These are phyloP conservation scores for Phaonia tiefii DNA, from an alignment of 2,888 invertebrate species.

Conservation along the genomic window DNA sequence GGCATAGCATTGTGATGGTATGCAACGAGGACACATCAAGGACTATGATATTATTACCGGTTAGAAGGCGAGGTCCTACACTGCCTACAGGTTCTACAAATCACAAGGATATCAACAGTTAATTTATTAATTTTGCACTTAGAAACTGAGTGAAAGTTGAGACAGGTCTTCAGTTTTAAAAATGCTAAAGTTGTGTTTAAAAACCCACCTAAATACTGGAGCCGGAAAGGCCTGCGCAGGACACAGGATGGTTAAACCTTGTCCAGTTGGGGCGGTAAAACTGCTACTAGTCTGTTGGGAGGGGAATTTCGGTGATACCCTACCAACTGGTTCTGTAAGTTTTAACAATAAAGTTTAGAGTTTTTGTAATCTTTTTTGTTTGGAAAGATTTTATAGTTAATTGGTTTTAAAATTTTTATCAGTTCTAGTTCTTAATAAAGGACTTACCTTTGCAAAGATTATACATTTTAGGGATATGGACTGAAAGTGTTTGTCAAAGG, in stretches of 20 bases:
- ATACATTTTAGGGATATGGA: conserved; percentile 56
- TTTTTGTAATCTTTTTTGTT: too few species aligned
- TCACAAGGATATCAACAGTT: neutral
- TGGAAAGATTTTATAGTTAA: conserved; percentile 20
- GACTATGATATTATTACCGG: conserved; percentile 79
- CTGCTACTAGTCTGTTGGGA: conserved; percentile 84
- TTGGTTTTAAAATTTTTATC: too few species aligned
- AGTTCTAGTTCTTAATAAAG: conserved; percentile 50
- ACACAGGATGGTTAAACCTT: conserved; percentile 84
- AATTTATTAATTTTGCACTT: neutral
- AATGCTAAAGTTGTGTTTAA: neutral
- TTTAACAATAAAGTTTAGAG: conserved; percentile 56
- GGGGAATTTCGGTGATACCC: conserved; percentile 87
- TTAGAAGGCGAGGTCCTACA: conserved; percentile 83
- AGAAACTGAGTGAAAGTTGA: conserved; percentile 65
- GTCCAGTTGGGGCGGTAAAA: conserved; percentile 82
- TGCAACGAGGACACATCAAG: conserved; percentile 72
- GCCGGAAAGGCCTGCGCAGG: conserved; percentile 87
- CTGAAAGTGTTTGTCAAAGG: conserved; percentile 35
- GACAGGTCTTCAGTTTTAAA: conserved; percentile 58
- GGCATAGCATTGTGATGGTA: conserved; percentile 84
- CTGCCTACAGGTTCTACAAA: conserved; percentile 84
- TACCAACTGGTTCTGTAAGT: conserved; percentile 86
- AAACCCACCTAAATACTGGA: conserved; percentile 83
- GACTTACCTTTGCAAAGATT: conserved; percentile 74